Evolutionary conservation across 2,797 vertebrate species (phyloP), one percentile per base, ranked within the genome.

Genomic region (Pseudochirops cupreus): DNA sequence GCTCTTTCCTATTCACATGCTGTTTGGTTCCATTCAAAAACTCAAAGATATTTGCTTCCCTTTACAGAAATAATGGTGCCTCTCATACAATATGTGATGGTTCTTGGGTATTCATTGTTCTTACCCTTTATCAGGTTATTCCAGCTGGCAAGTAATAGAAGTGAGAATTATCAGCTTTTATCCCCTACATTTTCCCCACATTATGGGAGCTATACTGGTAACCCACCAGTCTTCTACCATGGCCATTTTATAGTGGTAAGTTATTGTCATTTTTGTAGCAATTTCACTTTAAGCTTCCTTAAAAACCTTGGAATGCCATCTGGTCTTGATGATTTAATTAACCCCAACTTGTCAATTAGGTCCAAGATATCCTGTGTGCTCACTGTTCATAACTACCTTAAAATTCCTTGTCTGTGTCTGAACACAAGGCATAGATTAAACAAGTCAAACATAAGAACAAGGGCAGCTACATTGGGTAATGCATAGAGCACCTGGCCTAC

Each of bases 21-120:
- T 0, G 53, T 53, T 7, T 87, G 0, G 28, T n/a, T 1, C 26
- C 54, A 56, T 50, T 67, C 6, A 67, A 67, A 94, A 94, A 59
- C 5, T 56, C 18, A 46, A 92, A 90, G 93, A 62, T 89, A 57
- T 59, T 29, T 14, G 11, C 56, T 95, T 90, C 39, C 74, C 16
- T 53, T 93, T 97, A 82, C 39, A 62, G 33, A 95, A 93, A 91
- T 18, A 54, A 82, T 52, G 6, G 11, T 93, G 3, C 90, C 24
- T 94, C 93, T 59, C 52, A 91, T 33, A 1, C 3, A 46, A 14
- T 18, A 91, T 57, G 87, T 96, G 91, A 62, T 62, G 31, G 16
- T 2, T 39, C 67, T 39, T 82, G 18, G 5, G 39, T 92, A 33
- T 46, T 90, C 55, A 91, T 90, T 87, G 12, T 55, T 58, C 57